Base-by-base conservation (phyloP, 2,113 vertebrate genomes). In the Aptenodytes patagonicus region DNA sequence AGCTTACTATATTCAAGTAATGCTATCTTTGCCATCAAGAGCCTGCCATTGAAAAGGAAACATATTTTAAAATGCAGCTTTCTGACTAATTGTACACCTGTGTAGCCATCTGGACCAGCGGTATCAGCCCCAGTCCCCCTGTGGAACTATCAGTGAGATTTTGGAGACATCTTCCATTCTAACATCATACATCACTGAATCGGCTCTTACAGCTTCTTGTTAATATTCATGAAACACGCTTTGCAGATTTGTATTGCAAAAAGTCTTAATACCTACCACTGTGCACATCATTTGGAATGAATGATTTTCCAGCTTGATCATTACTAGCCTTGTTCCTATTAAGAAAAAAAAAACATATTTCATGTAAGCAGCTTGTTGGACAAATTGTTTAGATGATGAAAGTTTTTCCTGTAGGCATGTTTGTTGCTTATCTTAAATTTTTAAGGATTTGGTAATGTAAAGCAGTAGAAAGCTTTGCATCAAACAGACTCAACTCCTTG, bases 271-370 rank as follows among this genome's bases (percentile, higher is more conserved):
- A 58, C 90, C 89, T 81, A 93, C 57, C 66, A 84, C 78, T 96
- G 84, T 95, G 91, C 69, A 96, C 91, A 96, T 94, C 73, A 90
- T 96, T 97, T 87, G 83, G 83, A 80, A 88, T 94, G 89, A 96
- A 85, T 84, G 91, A 84, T 86, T 89, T 95, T 94, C 76, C 86
- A 77, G 76, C 68, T 86, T 84, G 66, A 87, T 36, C 51, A n/a
- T 95, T 82, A 46, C 89, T 88, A 89, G 58, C 83, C 42, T 84
- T 87, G 40, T 71, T 95, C 69, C 73, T 83, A 83, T 94, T 80
- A 78, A 90, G 93, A 82, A 83, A 68, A 7, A 89, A 95, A 82
- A 83, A 4, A 16, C 21, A 14, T 89, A 65, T 94, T 96, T 87
- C 95, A 80, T 95, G 70, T 95, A 91, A 97, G 81, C 81, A 96